Conservation (phyloP, 2,888 invertebrate species). For the Allacma fusca region DNA sequence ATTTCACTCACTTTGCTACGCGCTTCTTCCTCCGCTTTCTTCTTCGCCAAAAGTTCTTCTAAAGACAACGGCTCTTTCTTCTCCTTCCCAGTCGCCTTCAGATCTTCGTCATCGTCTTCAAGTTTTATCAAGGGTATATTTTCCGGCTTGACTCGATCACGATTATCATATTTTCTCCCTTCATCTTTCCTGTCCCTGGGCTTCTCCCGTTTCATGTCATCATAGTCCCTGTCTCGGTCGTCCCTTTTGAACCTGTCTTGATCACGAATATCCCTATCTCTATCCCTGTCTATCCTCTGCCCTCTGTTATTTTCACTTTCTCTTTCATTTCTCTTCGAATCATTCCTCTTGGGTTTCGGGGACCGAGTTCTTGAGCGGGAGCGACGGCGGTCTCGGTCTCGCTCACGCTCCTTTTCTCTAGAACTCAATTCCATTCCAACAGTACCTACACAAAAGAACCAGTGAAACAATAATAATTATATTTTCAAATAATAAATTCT, state of each 20-base stretch:
- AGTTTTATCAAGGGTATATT: no score
- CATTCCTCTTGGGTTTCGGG: slow-evolving; percentile 26
- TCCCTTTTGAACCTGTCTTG: slow-evolving; percentile 26
- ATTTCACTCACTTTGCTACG: slow-evolving; percentile 73
- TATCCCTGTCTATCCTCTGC: neutral
- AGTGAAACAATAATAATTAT: no score
- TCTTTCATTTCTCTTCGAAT: slow-evolving; percentile 9
- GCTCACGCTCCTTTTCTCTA: slow-evolving; percentile 5
- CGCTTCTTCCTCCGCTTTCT: slow-evolving; percentile 94
- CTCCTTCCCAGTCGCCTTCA: slow-evolving; percentile 49
- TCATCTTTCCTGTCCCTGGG: slow-evolving; percentile 17
- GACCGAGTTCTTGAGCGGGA: slow-evolving; percentile 47
- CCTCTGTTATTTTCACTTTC: slow-evolving; percentile 45
- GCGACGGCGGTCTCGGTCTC: slow-evolving; percentile 39
- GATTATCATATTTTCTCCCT: slow-evolving; percentile 6
- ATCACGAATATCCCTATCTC: slow-evolving; percentile 31
- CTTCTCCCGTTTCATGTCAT: slow-evolving; percentile 35
- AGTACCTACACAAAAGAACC: no score
- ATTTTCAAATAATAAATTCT: no score
- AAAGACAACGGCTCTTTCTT: slow-evolving; percentile 90
- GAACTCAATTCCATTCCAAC: neutral
- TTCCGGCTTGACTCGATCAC: slow-evolving; percentile 14
- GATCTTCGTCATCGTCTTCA: slow-evolving; percentile 64
- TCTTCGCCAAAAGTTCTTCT: slow-evolving; percentile 93
- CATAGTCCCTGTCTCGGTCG: slow-evolving; percentile 29